Evolutionary conservation across 2,797 vertebrate species (phyloP), one percentile per base, ranked within the genome.

Genomic region (Eidolon dupreanum): DNA sequence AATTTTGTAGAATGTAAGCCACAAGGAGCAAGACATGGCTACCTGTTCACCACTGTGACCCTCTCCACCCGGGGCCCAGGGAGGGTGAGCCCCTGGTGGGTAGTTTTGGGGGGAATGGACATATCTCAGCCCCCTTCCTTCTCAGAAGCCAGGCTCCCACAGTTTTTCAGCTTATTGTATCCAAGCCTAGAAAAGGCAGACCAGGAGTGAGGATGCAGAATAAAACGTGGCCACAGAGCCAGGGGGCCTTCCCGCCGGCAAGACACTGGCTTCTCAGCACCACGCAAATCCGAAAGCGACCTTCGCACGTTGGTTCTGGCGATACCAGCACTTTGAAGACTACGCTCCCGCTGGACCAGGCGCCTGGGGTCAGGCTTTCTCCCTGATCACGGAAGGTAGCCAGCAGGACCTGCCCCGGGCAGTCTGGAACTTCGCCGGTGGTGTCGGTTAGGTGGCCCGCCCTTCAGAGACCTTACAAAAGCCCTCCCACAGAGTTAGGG

Each of bases 391-490:
- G 2, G 10, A 5, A 79, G 31, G 87, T n/a, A n/a, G n/a, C 55
- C 8, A 0, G 53, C 24, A 3, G 11, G 24, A 46, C 36, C 70
- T 31, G 15, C 20, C 5, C 12, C 24, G 19, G 46, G 43, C 3
- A 5, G 38, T 26, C 13, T 3, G 16, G 31, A 51, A 24, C 6
- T 0, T 0, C n/a, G 20, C 1, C 0, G 3, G 24, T 7, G 8
- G 4, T 1, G 3, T 3, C 55, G 13, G 0, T 3, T 5, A 51
- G 49, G 10, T 1, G 33, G 51, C 8, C 19, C 2, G 8, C 57
- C 53, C 59, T 9, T 22, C 1, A 0, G 2, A 22, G 19, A 13
- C 5, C 61, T n/a, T 8, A 2, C 36, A n/a, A 16, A 83, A 28
- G 46, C 3, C 33, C 59, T 20, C 24, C 36, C 1, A 20, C 70